A percentile compares a stretch with the other conserved stretches of the same genome.
phyloP scores from a whole-genome alignment of 2,797 vertebrate species.

The Poeciliopsis gracilis region DNA sequence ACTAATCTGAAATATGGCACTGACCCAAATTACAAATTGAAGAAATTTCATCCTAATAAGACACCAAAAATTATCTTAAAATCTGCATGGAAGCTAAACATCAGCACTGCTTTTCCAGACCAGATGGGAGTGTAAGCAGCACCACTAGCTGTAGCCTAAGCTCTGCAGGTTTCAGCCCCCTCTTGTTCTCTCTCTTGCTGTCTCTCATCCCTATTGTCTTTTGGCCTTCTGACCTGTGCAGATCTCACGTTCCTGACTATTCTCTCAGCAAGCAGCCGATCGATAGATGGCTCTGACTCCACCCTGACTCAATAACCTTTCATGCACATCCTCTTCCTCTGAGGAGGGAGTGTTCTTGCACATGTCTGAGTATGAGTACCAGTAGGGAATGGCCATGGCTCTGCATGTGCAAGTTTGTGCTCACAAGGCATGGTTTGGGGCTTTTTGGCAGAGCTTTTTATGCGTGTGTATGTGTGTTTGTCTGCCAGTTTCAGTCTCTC shows the following conservation, averaged over 20 bases:
- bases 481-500: conserved; percentile 80
- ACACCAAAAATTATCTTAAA: conserved; percentile 48
- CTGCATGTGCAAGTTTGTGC: conserved; percentile 50
- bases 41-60: conserved; percentile 41
- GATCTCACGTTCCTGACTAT: conserved; percentile 78
- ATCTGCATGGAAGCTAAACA: conserved; percentile 41
- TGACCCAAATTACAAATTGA: conserved; percentile 56
- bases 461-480: conserved; percentile 41
- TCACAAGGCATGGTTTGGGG: conserved; percentile 58
- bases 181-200: conserved; percentile 32
- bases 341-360: conserved; percentile 35
- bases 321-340: conserved; percentile 66
- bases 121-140: conserved; percentile 24
- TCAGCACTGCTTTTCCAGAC: conserved; percentile 41
- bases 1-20: conserved; percentile 54
- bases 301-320: conserved; percentile 77
- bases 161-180: conserved; percentile 40
- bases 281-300: conserved; percentile 80
- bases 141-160: conserved; percentile 33
- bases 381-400: conserved; percentile 38
- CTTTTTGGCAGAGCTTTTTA: conserved; percentile 55
- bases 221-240: conserved; percentile 70
- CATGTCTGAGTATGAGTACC: conserved; percentile 36
- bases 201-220: conserved; percentile 61
- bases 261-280: conserved; percentile 73